phyloP scores from a whole-genome alignment of 2,888 invertebrate genomes.

The Ormia ochracea region DNA sequence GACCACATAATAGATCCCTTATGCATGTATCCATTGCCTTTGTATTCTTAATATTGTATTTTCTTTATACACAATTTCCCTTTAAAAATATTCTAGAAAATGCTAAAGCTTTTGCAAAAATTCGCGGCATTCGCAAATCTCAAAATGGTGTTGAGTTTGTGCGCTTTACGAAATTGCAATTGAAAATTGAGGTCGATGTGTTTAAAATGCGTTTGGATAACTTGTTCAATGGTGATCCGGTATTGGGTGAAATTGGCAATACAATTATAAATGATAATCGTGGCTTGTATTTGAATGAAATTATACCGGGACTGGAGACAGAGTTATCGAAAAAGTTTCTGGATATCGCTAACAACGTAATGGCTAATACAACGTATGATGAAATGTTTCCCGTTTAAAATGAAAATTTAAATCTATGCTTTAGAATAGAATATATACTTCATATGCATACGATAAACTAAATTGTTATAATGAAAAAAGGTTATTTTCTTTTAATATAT shows the following conservation, averaged over 20 bases:
- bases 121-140: conserved; percentile 71
- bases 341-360: conserved; percentile 74
- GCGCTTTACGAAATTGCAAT: conserved; percentile 72
- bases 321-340: conserved; percentile 74
- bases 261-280: conserved; percentile 75
- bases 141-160: conserved; percentile 73
- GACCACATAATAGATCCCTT: no score
- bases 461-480: no score
- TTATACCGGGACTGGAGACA: conserved; percentile 75
- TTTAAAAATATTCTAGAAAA: conserved; percentile 67
- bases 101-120: conserved; percentile 73
- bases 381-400: conserved; percentile 75
- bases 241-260: conserved; percentile 75
- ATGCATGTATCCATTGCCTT: not conserved
- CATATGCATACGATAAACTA: no score
- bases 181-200: conserved; percentile 72
- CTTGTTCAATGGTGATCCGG: conserved; percentile 75
- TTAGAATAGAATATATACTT: no score
- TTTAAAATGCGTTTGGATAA: conserved; percentile 74
- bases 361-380: conserved; percentile 74
- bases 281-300: conserved; percentile 74
- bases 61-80: not conserved
- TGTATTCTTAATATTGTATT: not conserved
- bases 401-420: not conserved
- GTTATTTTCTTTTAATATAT: no score